These are phyloP conservation scores for Microctenopoma stevenorrisi DNA, from an alignment of 2,797 vertebrate species.

Conservation along the genomic window DNA sequence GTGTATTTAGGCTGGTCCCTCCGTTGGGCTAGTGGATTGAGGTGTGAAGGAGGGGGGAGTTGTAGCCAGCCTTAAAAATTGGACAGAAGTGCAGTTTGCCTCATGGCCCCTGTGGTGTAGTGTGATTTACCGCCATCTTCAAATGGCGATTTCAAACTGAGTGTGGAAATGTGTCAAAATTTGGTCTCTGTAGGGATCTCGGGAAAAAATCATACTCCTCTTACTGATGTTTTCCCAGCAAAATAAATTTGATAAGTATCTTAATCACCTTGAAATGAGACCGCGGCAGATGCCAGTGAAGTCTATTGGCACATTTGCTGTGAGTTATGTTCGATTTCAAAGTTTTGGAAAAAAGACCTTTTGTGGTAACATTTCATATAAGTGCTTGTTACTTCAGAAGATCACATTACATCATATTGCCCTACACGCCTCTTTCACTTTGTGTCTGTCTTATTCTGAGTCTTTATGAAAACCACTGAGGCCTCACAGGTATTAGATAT, in stretches of 20 bases:
- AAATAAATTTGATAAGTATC: slow-evolving; percentile 70
- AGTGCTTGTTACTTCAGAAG: slow-evolving; percentile 18
- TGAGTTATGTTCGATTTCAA: slow-evolving; percentile 38
- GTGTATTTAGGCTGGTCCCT: slow-evolving; percentile 69
- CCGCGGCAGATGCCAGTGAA: slow-evolving; percentile 55
- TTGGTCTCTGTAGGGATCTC: slow-evolving; percentile 63
- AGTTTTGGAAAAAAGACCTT: slow-evolving; percentile 31
- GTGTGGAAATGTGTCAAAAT: slow-evolving; percentile 82
- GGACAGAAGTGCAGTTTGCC: slow-evolving; percentile 74
- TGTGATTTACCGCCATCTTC: slow-evolving; percentile 78
- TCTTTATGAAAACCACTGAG: slow-evolving; percentile 14
- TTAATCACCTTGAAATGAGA: slow-evolving; percentile 74
- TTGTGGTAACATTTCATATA: slow-evolving; percentile 47
- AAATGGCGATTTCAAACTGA: slow-evolving; percentile 81
- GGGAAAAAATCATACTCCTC: slow-evolving; percentile 35
- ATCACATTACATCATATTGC: slow-evolving; percentile 39
- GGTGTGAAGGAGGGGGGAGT: slow-evolving; percentile 37
- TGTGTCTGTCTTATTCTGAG: slow-evolving; percentile 17
- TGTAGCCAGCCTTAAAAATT: slow-evolving; percentile 68
- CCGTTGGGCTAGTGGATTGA: slow-evolving; percentile 65
- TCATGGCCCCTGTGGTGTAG: slow-evolving; percentile 70
- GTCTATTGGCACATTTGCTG: slow-evolving; percentile 48
- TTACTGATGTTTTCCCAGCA: slow-evolving; percentile 53
- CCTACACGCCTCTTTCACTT: slow-evolving; percentile 29
- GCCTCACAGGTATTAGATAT: slow-evolving; percentile 9